These are phyloP conservation scores for Idris sp. DNA, from an alignment of 1,140 invertebrate species.

Conservation along the genomic window DNA sequence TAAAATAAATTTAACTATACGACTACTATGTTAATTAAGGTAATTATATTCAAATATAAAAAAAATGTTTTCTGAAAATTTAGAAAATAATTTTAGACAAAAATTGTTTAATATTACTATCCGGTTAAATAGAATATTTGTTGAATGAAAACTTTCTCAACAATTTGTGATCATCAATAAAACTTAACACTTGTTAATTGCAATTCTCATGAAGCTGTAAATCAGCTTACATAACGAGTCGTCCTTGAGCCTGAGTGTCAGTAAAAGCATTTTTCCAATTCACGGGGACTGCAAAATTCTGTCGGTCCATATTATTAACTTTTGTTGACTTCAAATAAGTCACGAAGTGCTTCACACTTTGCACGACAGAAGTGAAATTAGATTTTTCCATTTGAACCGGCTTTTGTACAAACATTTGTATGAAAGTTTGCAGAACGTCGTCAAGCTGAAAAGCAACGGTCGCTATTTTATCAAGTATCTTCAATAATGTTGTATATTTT, in stretches of 20 bases:
- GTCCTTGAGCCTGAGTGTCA: conserved; percentile 62
- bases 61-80: too few species aligned
- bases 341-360: conserved; percentile 60
- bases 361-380: conserved; percentile 67
- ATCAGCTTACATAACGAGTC: conserved; percentile 67
- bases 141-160: too few species aligned
- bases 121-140: too few species aligned
- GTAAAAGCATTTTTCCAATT: conserved; percentile 65
- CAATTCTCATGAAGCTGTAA: conserved; percentile 6
- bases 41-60: too few species aligned
- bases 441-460: conserved; percentile 58
- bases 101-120: too few species aligned
- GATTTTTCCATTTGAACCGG: conserved; percentile 62
- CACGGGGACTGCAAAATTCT: conserved; percentile 54
- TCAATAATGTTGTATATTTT: conserved; percentile 7
- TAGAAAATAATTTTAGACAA: too few species aligned
- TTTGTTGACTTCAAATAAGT: conserved; percentile 61
- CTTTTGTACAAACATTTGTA: conserved; percentile 62
- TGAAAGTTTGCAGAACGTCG: conserved; percentile 65
- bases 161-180: too few species aligned
- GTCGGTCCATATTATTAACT: conserved; percentile 55
- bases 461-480: conserved; percentile 2
- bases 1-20: too few species aligned
- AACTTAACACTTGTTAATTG: conserved; percentile 13
- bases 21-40: too few species aligned